phyloP scores from a whole-genome alignment of 2,797 vertebrate genomes.

The Fringilla coelebs region DNA sequence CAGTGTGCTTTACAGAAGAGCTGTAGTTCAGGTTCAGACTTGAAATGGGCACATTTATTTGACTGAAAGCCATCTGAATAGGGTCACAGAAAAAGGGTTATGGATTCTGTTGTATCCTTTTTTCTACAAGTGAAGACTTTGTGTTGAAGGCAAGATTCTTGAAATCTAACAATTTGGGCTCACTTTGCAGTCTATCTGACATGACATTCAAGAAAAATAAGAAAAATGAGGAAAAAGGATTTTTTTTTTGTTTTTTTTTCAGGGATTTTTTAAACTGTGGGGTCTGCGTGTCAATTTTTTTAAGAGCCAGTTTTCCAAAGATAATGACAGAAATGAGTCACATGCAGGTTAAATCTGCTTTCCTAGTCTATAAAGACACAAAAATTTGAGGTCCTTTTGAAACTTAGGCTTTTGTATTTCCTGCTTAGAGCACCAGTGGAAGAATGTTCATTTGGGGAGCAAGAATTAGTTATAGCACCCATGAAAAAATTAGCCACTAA shows the following conservation, averaged over 20 bases:
- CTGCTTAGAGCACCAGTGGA: background rate
- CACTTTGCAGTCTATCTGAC: background rate
- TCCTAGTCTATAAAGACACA: background rate
- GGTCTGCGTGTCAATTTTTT: background rate
- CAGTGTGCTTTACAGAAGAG: background rate
- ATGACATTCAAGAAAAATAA: background rate
- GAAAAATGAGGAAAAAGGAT: background rate
- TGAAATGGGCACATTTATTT: background rate
- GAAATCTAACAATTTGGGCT: background rate
- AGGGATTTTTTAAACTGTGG: background rate
- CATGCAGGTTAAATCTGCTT: background rate
- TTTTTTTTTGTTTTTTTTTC: accelerated
- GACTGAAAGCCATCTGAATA: background rate
- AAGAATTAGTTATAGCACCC: background rate
- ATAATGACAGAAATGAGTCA: background rate
- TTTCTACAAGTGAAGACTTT: background rate
- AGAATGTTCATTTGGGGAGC: background rate
- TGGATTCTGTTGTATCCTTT: background rate
- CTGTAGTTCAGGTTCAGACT: background rate
- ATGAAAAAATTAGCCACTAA: background rate
- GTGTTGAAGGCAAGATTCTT: background rate
- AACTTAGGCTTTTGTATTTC: background rate
- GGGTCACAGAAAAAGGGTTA: background rate
- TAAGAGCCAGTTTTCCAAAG: background rate
- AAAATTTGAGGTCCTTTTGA: background rate